These are phyloP conservation scores for Hydropsyche betteni DNA, from an alignment of 2,888 invertebrate species.

Conservation along the genomic window DNA sequence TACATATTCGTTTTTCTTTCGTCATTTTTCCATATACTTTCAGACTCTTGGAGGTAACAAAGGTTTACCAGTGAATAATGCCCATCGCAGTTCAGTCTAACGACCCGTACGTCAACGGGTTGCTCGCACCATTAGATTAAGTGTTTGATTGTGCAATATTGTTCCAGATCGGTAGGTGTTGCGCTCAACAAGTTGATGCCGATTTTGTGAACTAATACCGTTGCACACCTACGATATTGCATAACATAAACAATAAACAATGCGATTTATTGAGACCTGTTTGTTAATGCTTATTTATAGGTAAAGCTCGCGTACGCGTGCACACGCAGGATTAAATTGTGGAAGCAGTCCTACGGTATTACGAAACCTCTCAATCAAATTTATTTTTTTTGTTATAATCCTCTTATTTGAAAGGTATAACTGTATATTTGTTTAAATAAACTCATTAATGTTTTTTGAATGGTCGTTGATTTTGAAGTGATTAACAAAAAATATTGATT, in stretches of 20 bases:
- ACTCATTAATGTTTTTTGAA: too few species aligned
- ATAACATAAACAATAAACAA: constrained; percentile 22
- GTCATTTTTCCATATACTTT: too few species aligned
- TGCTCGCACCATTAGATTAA: constrained; percentile 19
- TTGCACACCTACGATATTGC: constrained; percentile 16
- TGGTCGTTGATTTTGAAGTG: too few species aligned
- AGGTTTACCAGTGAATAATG: too few species aligned
- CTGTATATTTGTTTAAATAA: too few species aligned
- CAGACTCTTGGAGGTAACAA: too few species aligned
- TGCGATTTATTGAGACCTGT: constrained; percentile 12
- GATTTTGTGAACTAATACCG: constrained; percentile 23
- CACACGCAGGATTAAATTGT: neutral
- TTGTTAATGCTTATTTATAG: constrained; percentile 13
- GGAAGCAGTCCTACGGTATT: neutral
- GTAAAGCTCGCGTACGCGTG: neutral
- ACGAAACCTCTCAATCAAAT: neutral
- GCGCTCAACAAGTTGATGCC: constrained; percentile 19
- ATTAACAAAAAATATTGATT: too few species aligned
- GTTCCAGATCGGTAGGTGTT: constrained; percentile 20
- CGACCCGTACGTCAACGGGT: neutral
- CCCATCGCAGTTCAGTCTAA: too few species aligned
- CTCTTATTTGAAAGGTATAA: neutral
- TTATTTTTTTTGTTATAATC: neutral
- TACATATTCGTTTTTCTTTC: too few species aligned
- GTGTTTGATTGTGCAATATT: constrained; percentile 23